Evolutionary conservation across 2,888 invertebrate genomes (phyloP).

Genomic region (Venusia cambrica): DNA sequence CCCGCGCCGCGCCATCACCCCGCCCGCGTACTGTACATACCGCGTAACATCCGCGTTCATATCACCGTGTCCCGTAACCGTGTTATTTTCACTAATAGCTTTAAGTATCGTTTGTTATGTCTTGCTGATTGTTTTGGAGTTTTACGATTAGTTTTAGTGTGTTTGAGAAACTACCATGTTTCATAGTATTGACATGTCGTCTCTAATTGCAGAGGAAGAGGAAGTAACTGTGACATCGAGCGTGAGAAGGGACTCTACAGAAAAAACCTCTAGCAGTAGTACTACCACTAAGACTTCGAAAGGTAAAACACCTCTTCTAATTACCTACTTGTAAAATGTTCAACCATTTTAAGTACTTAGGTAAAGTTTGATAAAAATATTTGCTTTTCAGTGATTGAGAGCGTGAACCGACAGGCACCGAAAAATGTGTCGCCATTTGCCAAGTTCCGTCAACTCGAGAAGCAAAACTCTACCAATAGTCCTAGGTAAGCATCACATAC

Average conservation of each 20-base stretch:
- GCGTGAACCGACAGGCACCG: conserved; percentile 69
- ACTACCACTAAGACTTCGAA: conserved; percentile 82
- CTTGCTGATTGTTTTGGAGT: conserved; percentile 67
- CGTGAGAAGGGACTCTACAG: conserved; percentile 74
- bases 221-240: conserved; percentile 72
- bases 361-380: too few relatives aligned
- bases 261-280: conserved; percentile 80
- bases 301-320: conserved; percentile 54
- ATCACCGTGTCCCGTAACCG: conserved; percentile 66
- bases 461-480: conserved; percentile 89
- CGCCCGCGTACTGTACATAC: conserved; percentile 56
- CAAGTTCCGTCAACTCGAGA: conserved; percentile 95
- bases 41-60: conserved; percentile 60
- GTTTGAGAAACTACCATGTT: conserved; percentile 7
- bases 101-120: conserved; percentile 64
- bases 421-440: conserved; percentile 93
- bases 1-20: conserved; percentile 35
- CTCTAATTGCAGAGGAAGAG: conserved; percentile 63
- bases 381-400: conserved; percentile 77
- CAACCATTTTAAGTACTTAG: too few relatives aligned
- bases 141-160: conserved; percentile 46
- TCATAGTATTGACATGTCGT: conserved; percentile 11
- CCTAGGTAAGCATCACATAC: conserved; percentile 94
- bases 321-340: background rate
- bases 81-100: conserved; percentile 78